Percentiles rank a stretch among this genome's conserved stretches.
Conservation (phyloP, 23 tunicate species). For the Phallusia fumigata region DNA sequence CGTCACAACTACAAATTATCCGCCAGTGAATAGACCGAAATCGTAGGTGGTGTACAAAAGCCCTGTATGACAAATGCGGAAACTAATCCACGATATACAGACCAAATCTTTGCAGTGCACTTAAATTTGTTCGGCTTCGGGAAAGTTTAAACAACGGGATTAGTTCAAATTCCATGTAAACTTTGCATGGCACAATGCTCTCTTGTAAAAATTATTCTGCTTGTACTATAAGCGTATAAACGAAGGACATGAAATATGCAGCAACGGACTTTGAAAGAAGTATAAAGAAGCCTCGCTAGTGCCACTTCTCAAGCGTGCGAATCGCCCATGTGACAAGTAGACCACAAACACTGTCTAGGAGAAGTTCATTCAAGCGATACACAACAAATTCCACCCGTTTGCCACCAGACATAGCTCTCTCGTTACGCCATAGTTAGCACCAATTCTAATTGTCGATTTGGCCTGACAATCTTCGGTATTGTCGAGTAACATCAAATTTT, state of each 20-base stretch:
- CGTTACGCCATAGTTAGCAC: constrained; percentile 12
- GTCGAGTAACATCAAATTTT: neutral
- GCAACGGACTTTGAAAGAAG: no score
- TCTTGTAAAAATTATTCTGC: no score
- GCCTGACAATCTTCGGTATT: neutral
- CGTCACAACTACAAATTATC: constrained; percentile 8
- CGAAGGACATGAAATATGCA: no score
- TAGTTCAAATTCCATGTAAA: no score
- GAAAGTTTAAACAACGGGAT: no score
- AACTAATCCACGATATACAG: neutral
- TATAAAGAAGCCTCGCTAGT: neutral
- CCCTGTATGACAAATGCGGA: neutral
- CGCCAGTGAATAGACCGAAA: neutral
- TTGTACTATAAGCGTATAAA: no score
- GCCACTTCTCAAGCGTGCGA: constrained; percentile 3
- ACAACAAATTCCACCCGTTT: constrained; percentile 6
- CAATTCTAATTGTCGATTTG: constrained; percentile 3
- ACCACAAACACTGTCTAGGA: constrained; percentile 12
- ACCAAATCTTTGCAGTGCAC: neutral
- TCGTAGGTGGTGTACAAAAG: neutral
- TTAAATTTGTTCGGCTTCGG: neutral
- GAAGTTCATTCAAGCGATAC: constrained; percentile 10
- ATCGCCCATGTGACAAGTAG: neutral
- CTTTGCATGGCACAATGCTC: no score
- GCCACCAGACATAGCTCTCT: neutral